phyloP scores from a whole-genome alignment of 2,888 invertebrate species.

The Icerya purchasi region DNA sequence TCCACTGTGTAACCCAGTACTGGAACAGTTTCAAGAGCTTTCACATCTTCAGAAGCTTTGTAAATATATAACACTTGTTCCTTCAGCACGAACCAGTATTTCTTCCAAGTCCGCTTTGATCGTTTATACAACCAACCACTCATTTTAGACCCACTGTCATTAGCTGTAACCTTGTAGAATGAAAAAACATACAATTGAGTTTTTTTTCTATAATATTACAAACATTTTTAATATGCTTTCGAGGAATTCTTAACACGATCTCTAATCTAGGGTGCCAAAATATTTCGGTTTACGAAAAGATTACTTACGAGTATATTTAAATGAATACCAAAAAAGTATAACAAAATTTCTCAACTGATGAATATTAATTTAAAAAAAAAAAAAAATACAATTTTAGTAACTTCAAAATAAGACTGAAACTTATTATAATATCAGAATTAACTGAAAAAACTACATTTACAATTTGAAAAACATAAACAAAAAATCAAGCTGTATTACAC shows the following conservation, averaged over 20 bases:
- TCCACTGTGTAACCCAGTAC: slow-evolving; percentile 29
- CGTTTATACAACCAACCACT: slow-evolving; percentile 30
- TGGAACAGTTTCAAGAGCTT: slow-evolving; percentile 29
- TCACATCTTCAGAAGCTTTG: slow-evolving; percentile 33
- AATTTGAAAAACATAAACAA: too few relatives aligned
- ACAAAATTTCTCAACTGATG: too few relatives aligned
- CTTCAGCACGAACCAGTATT: slow-evolving; percentile 34
- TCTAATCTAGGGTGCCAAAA: neutral
- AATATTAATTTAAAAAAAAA: too few relatives aligned
- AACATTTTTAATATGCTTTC: neutral
- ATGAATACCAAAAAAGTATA: too few relatives aligned
- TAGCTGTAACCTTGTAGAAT: slow-evolving; percentile 28
- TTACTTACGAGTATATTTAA: too few relatives aligned
- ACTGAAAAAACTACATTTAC: too few relatives aligned
- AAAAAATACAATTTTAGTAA: too few relatives aligned
- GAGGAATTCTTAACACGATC: neutral
- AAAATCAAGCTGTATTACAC: too few relatives aligned
- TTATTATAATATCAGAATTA: too few relatives aligned
- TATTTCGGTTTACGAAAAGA: too few relatives aligned
- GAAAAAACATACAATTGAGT: neutral
- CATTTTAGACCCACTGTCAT: slow-evolving; percentile 30
- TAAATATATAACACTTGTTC: slow-evolving; percentile 30
- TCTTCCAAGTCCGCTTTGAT: slow-evolving; percentile 29
- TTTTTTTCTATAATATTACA: too few relatives aligned
- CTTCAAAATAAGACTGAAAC: too few relatives aligned